These are phyloP conservation scores for Periophthalmodon schlosseri DNA, from an alignment of 2,113 vertebrate genomes.

Conservation along the genomic window DNA sequence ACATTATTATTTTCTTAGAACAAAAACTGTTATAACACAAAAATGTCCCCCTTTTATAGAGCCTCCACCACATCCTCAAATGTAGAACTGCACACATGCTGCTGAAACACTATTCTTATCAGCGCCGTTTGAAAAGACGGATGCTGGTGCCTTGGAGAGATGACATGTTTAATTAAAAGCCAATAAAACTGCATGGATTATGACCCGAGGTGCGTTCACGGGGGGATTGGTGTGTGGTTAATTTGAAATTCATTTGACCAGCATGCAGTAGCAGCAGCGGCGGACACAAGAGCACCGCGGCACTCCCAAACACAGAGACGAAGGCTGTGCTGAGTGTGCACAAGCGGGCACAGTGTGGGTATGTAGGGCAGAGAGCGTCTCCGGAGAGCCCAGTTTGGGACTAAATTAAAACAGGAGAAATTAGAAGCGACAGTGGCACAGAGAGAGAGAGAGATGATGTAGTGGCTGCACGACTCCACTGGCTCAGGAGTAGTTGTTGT, in stretches of 20 bases:
- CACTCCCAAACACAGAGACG: not conserved
- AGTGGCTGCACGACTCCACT: not conserved
- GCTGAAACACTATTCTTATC: not conserved
- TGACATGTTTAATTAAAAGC: constrained; percentile 14
- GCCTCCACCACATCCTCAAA: not conserved
- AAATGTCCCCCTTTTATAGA: too few species aligned
- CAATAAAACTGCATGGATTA: not conserved
- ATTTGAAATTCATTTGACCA: constrained; percentile 6
- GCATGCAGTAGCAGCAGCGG: not conserved
- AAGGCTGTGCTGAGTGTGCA: not conserved
- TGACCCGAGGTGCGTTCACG: not conserved
- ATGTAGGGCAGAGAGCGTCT: not conserved
- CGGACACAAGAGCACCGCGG: not conserved
- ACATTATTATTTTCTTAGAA: too few species aligned
- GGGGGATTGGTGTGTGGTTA: not conserved
- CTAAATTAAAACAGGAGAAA: not conserved
- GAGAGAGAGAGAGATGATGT: not conserved
- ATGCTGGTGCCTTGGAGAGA: not conserved
- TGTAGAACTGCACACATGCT: not conserved
- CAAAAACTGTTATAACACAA: too few species aligned
- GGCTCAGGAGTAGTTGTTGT: not conserved
- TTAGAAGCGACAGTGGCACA: not conserved
- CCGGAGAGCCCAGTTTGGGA: not conserved
- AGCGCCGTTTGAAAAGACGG: not conserved
- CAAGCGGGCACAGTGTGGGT: too few species aligned